A percentile compares a stretch with the other conserved stretches of the same genome.
These are phyloP conservation scores for Rambutsinella grinnellia DNA, from an alignment of 2,888 invertebrate species.

Conservation along the genomic window DNA sequence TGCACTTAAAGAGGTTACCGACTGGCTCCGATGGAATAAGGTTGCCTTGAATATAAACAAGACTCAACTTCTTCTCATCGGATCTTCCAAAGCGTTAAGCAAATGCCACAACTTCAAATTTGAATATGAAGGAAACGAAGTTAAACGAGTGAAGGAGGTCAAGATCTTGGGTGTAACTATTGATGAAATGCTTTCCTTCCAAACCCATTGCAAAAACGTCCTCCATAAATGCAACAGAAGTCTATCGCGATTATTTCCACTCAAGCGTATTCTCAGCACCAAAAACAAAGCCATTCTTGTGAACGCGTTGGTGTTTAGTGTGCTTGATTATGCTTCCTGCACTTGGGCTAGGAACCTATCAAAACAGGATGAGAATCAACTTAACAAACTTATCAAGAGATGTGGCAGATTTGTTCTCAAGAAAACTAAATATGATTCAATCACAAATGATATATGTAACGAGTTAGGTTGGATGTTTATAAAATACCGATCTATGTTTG, in stretches of 20 bases:
- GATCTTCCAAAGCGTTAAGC: not conserved
- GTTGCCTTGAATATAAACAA: conserved; percentile 19
- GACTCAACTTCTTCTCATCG: conserved; percentile 22
- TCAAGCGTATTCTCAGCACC: not conserved
- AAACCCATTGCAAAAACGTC: not conserved
- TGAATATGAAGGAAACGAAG: not conserved
- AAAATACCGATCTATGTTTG: not conserved
- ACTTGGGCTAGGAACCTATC: not conserved
- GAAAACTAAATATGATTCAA: not conserved
- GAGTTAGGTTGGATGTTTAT: not conserved
- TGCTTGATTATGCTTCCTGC: not conserved
- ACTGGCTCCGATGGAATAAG: conserved; percentile 18
- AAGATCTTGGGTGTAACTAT: conserved; percentile 13
- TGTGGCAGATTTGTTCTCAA: not conserved
- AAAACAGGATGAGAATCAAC: not conserved
- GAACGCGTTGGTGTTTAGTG: not conserved
- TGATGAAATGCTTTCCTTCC: conserved; percentile 8
- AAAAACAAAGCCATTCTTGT: not conserved
- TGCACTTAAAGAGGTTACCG: not conserved
- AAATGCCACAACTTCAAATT: not conserved
- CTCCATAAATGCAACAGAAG: not conserved
- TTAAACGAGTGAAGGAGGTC: not conserved
- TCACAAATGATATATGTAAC: not conserved
- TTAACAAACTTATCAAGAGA: not conserved
- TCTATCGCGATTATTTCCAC: not conserved